phyloP scores from a whole-genome alignment of 2,113 vertebrate genomes.

The Myiopsitta monachus region DNA sequence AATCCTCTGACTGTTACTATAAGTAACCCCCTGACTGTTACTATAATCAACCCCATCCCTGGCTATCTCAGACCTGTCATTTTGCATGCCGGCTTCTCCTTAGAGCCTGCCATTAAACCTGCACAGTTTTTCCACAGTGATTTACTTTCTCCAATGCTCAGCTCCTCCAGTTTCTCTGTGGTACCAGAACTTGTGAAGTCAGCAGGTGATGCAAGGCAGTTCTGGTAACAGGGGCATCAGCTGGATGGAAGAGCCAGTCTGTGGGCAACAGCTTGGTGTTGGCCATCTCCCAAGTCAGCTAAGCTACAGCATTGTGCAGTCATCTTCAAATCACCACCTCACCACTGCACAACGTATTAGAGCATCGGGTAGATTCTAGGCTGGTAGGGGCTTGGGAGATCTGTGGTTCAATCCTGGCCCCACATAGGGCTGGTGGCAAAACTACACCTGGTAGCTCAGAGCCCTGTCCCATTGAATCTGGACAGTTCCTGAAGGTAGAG shows the following conservation, averaged over 20 bases:
- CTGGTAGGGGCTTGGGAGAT: neutral
- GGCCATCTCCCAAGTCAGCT: neutral
- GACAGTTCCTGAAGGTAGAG: neutral
- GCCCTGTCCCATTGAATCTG: neutral
- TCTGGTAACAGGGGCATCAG: neutral
- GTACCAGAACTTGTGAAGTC: neutral
- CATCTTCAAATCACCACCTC: neutral
- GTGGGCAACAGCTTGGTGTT: neutral
- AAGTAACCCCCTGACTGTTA: neutral
- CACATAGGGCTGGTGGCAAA: neutral
- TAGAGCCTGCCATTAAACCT: neutral
- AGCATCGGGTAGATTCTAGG: neutral
- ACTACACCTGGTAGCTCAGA: neutral
- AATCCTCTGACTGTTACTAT: neutral
- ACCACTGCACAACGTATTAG: neutral
- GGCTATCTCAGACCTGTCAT: neutral
- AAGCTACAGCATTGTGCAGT: neutral
- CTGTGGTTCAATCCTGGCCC: neutral
- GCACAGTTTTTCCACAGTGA: constrained; percentile 8
- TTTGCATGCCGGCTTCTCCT: neutral
- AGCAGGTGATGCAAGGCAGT: neutral
- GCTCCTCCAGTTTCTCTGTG: neutral
- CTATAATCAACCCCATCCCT: neutral
- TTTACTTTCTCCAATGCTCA: neutral
- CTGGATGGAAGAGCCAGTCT: neutral